phyloP scores from a whole-genome alignment of 2,797 vertebrate genomes.

The Pseudochirops corinnae region DNA sequence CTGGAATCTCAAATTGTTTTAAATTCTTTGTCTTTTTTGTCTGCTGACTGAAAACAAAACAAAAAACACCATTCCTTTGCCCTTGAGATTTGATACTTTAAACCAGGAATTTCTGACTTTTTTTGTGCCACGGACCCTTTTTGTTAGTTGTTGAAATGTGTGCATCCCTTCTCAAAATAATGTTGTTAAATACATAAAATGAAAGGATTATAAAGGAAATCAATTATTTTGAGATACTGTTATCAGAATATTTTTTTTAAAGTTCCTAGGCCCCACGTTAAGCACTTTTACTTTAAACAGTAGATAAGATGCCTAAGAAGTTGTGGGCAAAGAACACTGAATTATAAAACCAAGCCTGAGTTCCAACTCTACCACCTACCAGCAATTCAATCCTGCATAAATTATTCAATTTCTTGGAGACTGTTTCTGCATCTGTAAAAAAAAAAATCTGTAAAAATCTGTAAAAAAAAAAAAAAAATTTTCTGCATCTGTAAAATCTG shows the following conservation, averaged over 20 bases:
- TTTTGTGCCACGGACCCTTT: not conserved
- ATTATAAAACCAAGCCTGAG: not conserved
- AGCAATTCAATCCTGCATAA: not conserved
- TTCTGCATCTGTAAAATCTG: not conserved
- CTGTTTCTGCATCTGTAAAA: not conserved
- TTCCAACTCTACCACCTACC: not conserved
- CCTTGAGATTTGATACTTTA: not conserved
- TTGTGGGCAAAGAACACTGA: not conserved
- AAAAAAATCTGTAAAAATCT: no score
- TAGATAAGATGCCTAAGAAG: not conserved
- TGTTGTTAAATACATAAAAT: not conserved
- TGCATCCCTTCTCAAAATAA: not conserved
- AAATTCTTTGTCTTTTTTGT: not conserved
- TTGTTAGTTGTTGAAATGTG: not conserved
- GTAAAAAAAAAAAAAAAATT: no score
- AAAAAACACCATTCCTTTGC: conserved; percentile 38
- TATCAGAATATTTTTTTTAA: not conserved
- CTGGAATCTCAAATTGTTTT: conserved; percentile 41
- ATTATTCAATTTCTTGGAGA: not conserved
- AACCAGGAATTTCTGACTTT: not conserved
- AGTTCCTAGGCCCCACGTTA: not conserved
- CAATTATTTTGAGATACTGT: not conserved
- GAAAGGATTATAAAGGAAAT: not conserved
- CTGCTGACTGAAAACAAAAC: not conserved
- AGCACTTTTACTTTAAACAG: not conserved